Base-by-base conservation (phyloP, 2,113 vertebrate genomes). In the Ophiodon elongatus region DNA sequence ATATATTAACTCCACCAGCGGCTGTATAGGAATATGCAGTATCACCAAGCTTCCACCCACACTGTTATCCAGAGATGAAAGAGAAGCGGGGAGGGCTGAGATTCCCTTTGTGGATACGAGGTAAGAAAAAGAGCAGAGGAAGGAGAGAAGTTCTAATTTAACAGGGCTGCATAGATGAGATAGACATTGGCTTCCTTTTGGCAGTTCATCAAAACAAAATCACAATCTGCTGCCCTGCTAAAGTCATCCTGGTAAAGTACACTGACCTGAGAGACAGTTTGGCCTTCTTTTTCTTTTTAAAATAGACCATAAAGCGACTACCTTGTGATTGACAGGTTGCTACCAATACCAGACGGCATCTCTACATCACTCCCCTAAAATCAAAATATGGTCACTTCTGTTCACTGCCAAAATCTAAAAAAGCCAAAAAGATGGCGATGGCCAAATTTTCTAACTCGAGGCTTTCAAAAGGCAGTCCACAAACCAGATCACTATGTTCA, bases 191-290 rank as follows among this genome's bases (percentile, higher is more conserved):
- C 62, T 60, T 80, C 80, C 50, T 76, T 75, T 39, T 87, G 80
- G 88, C 83, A 73, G 56, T 76, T 86, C 79, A 85, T 88, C 87
- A 87, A 78, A 89, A 77, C 86, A 50, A 81, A 85, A 83, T 84
- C 39, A 66, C 76, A 74, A 71, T 80, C 65, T 82, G 82, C 90
- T 69, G 80, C 60, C 50, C 29, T 59, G 29, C 10, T 56, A 11
- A 83, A 82, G 91, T 91, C 78, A 68, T 70, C 47, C 65, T 17
- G 8, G 25, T 70, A 39, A 63, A 35, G 72, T 50, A 79, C 69
- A 57, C 64, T n/a, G 64, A 31, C 57, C 68, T 72, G 33, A 69
- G n/a, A 66, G 21, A 21, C 47, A 52, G n/a, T 72, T 60, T 29
- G 27, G 13, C 13, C 29, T n/a, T 56, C 52, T 60, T 60, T 60